These are phyloP conservation scores for Drosophila ambigua DNA, from an alignment of 1,140 invertebrate genomes.

Conservation along the genomic window DNA sequence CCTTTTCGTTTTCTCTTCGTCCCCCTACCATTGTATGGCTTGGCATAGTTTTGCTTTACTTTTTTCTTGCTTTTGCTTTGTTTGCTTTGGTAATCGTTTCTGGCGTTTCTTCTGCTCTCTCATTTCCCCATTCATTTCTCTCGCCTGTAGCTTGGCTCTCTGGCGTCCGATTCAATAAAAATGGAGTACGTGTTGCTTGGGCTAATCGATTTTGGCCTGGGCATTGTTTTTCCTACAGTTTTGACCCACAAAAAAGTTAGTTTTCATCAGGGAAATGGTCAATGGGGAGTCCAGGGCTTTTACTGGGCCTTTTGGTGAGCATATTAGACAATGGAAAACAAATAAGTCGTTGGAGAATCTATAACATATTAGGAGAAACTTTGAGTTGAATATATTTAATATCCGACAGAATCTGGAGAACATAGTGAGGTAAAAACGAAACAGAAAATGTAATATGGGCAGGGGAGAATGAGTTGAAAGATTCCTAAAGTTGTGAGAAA, in stretches of 20 bases:
- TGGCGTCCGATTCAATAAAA: constrained; percentile 19
- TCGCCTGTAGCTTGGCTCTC: neutral
- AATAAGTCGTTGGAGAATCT: no score
- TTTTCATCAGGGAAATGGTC: no score
- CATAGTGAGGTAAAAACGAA: no score
- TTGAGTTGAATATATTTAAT: no score
- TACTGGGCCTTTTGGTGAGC: neutral
- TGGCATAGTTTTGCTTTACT: neutral
- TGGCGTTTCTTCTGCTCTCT: neutral
- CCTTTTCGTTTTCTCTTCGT: no score
- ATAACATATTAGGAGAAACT: neutral
- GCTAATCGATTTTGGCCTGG: constrained; percentile 13
- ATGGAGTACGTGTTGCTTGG: constrained; percentile 18
- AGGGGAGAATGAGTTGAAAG: no score
- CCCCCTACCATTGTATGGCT: no score
- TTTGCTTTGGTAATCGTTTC: constrained; percentile 10
- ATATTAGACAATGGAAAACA: neutral
- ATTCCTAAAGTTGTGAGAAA: neutral
- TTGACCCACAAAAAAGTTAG: neutral
- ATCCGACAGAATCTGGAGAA: no score
- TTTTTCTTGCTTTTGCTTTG: constrained; percentile 1
- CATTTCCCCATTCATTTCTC: neutral
- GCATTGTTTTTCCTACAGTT: neutral
- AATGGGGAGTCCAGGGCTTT: neutral
- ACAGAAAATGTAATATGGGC: no score